phyloP scores from a whole-genome alignment of 2,113 vertebrate species.

The Chiloscyllium plagiosum region DNA sequence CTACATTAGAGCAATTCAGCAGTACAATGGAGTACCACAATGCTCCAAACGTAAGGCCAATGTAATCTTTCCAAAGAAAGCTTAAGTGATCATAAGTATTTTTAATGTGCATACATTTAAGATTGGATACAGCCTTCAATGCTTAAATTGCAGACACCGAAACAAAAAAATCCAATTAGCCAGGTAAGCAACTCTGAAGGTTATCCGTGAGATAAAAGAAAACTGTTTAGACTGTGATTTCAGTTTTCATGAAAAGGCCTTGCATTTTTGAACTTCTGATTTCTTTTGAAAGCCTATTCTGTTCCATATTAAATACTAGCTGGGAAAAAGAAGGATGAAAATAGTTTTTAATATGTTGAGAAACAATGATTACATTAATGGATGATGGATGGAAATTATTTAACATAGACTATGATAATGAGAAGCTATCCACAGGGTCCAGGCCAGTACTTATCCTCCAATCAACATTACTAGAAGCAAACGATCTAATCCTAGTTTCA shows the following conservation, averaged over 20 bases:
- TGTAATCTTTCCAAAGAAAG: not conserved
- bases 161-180: not conserved
- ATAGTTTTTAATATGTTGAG: not conserved
- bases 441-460: not conserved
- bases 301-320: not conserved
- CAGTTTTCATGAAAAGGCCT: not conserved
- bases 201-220: not conserved
- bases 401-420: not conserved
- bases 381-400: not conserved
- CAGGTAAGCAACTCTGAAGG: constrained; percentile 27
- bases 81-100: not conserved
- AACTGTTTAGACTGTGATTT: not conserved
- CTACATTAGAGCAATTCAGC: not conserved
- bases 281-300: not conserved
- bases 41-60: constrained; percentile 8
- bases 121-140: not conserved
- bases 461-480: not conserved
- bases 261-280: not conserved
- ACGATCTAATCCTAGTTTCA: not conserved
- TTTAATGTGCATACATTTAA: not conserved
- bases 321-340: not conserved
- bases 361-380: not conserved
- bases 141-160: not conserved
- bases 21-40: not conserved
- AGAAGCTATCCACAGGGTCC: not conserved